Evolutionary conservation across 2,113 vertebrate species (phyloP).

Genomic region (Pavo muticus): DNA sequence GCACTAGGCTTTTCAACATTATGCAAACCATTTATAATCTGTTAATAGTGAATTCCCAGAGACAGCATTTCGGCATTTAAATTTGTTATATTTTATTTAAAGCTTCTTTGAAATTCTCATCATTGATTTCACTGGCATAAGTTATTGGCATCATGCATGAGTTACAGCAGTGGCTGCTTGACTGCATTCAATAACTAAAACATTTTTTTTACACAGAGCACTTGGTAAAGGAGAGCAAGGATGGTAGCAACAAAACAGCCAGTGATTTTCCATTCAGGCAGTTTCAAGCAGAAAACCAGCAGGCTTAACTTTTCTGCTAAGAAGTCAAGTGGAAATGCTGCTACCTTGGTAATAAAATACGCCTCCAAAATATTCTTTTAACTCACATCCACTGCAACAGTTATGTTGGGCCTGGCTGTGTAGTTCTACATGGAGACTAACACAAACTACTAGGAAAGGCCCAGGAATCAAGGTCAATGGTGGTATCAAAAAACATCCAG

Average conservation of each 20-base stretch:
- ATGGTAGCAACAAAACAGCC: slow-evolving; percentile 18
- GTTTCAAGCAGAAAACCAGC: slow-evolving; percentile 5
- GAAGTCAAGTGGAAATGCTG: slow-evolving; percentile 48
- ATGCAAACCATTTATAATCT: slow-evolving; percentile 76
- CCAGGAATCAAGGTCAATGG: neutral
- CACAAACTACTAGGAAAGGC: neutral
- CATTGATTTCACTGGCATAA: slow-evolving; percentile 67
- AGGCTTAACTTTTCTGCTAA: slow-evolving; percentile 9
- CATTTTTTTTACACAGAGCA: slow-evolving; percentile 52
- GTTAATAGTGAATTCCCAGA: slow-evolving; percentile 73
- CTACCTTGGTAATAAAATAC: slow-evolving; percentile 55
- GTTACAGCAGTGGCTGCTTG: slow-evolving; percentile 64
- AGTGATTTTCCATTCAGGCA: slow-evolving; percentile 42
- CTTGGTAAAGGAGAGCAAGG: slow-evolving; percentile 32
- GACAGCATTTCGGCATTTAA: slow-evolving; percentile 71
- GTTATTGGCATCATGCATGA: slow-evolving; percentile 72
- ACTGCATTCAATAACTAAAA: slow-evolving; percentile 44
- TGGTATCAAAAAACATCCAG: neutral
- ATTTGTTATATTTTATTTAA: slow-evolving; percentile 78
- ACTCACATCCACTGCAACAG: neutral
- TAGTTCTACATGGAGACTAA: neutral
- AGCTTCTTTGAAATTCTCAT: slow-evolving; percentile 75
- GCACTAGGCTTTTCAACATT: slow-evolving; percentile 73
- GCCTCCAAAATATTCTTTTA: slow-evolving; percentile 46
- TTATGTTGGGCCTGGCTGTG: neutral